A percentile compares a stretch with the other conserved stretches of the same genome.
These are phyloP conservation scores for Melanogrammus aeglefinus DNA, from an alignment of 2,797 vertebrate genomes.

Conservation along the genomic window DNA sequence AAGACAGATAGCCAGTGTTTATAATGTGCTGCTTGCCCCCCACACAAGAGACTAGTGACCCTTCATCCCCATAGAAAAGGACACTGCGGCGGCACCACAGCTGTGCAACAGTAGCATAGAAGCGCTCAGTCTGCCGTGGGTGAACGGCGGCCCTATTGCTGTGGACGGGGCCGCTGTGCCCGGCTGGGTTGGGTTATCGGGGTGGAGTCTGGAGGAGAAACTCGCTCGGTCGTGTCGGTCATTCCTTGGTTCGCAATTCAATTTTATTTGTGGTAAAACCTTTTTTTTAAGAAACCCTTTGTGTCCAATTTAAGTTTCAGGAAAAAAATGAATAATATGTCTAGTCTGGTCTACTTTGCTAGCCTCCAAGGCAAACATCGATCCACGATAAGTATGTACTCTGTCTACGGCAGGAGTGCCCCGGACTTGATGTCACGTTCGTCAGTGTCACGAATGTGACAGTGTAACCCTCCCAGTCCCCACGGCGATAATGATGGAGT, in stretches of 20 bases:
- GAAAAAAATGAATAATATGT: conserved; percentile 1
- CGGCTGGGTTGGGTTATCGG: too few species aligned
- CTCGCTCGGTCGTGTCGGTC: too few species aligned
- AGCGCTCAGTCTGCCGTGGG: background rate
- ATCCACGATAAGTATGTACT: background rate
- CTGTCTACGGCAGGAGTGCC: background rate
- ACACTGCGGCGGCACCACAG: background rate
- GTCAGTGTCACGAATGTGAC: background rate
- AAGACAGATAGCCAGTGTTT: background rate
- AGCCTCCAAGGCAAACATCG: background rate
- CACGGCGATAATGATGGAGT: background rate
- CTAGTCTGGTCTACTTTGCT: conserved; percentile 23
- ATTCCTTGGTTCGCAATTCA: too few species aligned
- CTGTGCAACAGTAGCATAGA: background rate
- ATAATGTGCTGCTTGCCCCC: conserved; percentile 5
- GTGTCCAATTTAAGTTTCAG: too few species aligned
- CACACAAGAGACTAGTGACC: background rate
- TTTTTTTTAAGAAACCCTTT: too few species aligned
- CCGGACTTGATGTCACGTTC: background rate
- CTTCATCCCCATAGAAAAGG: background rate
- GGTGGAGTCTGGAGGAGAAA: too few species aligned
- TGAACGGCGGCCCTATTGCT: background rate
- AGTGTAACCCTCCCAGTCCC: background rate
- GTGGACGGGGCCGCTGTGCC: background rate
- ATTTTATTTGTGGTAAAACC: too few species aligned